Conservation (phyloP, 2,113 vertebrate genomes). For the Hippocampus mohnikei region DNA sequence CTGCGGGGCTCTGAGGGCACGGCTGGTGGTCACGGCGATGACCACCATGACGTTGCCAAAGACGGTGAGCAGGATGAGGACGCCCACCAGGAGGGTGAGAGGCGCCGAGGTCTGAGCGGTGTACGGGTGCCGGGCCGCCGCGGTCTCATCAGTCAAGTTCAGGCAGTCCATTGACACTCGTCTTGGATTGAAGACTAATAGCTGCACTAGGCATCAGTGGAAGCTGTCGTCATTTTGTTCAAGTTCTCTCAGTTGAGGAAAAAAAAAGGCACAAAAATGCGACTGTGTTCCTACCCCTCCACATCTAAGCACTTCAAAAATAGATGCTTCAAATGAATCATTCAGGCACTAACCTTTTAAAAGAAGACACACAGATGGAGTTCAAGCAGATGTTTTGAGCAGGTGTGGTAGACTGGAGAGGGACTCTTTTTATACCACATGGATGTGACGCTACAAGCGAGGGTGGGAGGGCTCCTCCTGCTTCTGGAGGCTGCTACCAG, state of each 20-base stretch:
- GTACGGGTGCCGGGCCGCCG: slow-evolving; percentile 30
- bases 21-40: slow-evolving; percentile 85
- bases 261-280: neutral
- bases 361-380: slow-evolving; percentile 18
- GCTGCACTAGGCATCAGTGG: slow-evolving; percentile 20
- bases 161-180: slow-evolving; percentile 50
- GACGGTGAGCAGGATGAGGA: slow-evolving; percentile 84
- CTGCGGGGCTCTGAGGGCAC: slow-evolving; percentile 85
- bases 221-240: slow-evolving; percentile 24
- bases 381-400: slow-evolving; percentile 41
- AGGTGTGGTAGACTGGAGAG: slow-evolving; percentile 38
- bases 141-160: slow-evolving; percentile 56
- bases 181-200: neutral
- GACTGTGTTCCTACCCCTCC: slow-evolving; percentile 4
- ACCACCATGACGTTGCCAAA: slow-evolving; percentile 90
- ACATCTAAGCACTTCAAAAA: slow-evolving; percentile 8
- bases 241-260: neutral
- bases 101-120: slow-evolving; percentile 47
- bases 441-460: slow-evolving; percentile 38
- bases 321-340: slow-evolving; percentile 9
- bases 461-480: slow-evolving; percentile 52
- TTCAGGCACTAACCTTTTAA: slow-evolving; percentile 29
- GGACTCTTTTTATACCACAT: slow-evolving; percentile 53
- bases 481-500: slow-evolving; percentile 30
- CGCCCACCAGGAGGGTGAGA: slow-evolving; percentile 60